Evolutionary conservation across 1,140 invertebrate species (phyloP), one percentile per base, ranked within the genome.

Genomic region (Xylocopa sonorina): DNA sequence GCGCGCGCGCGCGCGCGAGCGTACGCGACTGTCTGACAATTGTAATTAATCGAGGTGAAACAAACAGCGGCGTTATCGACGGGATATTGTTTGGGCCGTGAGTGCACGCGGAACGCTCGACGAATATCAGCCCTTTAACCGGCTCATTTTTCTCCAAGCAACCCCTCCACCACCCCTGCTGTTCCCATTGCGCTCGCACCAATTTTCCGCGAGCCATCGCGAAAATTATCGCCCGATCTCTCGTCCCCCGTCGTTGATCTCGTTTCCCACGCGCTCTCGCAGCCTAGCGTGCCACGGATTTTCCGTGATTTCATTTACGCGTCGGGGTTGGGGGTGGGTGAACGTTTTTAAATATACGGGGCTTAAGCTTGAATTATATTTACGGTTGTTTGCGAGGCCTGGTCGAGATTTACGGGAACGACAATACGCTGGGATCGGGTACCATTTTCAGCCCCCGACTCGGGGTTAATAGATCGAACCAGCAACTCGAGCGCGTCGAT

Each of bases 41-140:
- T 21, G 66, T 71, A 77, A 69, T 77, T 77, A 77, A 77, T 77
- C 75, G 75, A 34, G 38, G n/a, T 55, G 41, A 27, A 60, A 60
- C 57, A 71, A 68, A 67, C 64, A 46, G 43, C 64, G 53, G 2
- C 18, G 24, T 7, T 29, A 34, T 27, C 29, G 24, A 58, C 29
- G 58, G 34, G 29, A 32, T 66, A 76, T 68, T 46, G 63, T 67
- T 76, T 41, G 29, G 34, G 14, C 9, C 9, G 48, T 50, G 48
- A 46, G n/a, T n/a, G n/a, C 9, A n/a, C 12, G 66, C 24, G 18
- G 14, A 16, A 41, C 29, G 4, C 38, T 50, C 34, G 16, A 69
- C 67, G 24, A 57, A 41, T 41, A 43, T 29, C 16, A 51, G 46
- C 58, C 16, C 46, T 74, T 74, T 63, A 38, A 74, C 57, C 43